Evolutionary conservation across 2,113 vertebrate genomes (phyloP).

Genomic region (Rostratula benghalensis): DNA sequence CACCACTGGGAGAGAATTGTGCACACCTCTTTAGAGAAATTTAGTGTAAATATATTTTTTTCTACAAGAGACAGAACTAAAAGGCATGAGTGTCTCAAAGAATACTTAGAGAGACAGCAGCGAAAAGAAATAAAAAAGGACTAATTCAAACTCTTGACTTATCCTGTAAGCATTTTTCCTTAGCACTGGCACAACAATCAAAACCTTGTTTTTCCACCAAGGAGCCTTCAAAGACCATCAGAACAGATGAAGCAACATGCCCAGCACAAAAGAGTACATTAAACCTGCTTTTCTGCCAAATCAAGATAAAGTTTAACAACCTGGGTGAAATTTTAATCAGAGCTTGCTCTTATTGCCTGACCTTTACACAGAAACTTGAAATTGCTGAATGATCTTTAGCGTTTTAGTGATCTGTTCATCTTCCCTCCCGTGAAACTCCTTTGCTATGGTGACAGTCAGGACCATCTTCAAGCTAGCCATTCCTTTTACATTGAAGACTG

Average conservation of each 20-base stretch:
- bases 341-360: background rate
- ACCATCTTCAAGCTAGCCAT: background rate
- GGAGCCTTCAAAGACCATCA: background rate
- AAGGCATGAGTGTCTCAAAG: no score
- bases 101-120: background rate
- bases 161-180: background rate
- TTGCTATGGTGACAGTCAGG: background rate
- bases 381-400: background rate
- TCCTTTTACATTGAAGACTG: background rate
- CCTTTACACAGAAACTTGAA: background rate
- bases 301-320: background rate
- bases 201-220: background rate
- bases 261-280: background rate
- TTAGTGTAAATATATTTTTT: background rate
- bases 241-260: background rate
- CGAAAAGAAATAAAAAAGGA: background rate
- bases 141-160: background rate
- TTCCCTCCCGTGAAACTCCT: background rate
- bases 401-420: background rate
- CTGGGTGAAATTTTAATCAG: background rate
- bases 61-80: background rate
- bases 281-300: background rate
- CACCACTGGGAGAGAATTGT: background rate
- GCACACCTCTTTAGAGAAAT: background rate
- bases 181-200: background rate